These are phyloP conservation scores for Cervus canadensis DNA, from an alignment of 2,113 vertebrate genomes.

Conservation along the genomic window DNA sequence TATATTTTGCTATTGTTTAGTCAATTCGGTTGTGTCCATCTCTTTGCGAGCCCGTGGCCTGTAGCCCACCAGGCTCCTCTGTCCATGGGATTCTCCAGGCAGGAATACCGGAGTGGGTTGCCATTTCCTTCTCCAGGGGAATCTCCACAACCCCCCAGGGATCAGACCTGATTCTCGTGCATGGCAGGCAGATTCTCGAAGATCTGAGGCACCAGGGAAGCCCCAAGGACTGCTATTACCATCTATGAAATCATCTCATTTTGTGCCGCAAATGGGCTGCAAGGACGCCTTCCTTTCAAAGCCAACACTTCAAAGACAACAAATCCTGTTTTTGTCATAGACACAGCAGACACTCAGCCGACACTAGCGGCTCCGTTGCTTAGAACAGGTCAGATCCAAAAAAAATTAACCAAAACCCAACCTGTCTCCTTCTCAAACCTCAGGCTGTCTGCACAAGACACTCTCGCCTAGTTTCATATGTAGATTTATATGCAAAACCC, in stretches of 20 bases:
- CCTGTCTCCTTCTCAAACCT: background rate
- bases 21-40: background rate
- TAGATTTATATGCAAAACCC: too few species aligned
- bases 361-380: background rate
- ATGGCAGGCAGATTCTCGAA: background rate
- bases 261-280: background rate
- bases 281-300: background rate
- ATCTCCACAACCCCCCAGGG: background rate
- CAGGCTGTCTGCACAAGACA: accelerated
- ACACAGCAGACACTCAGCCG: accelerated
- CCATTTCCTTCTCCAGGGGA: background rate
- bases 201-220: background rate
- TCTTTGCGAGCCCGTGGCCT: background rate
- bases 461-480: background rate
- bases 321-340: background rate
- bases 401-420: background rate
- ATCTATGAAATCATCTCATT: background rate
- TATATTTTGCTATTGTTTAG: background rate
- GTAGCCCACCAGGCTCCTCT: background rate
- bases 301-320: too few species aligned
- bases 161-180: background rate
- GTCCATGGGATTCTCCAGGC: background rate
- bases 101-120: background rate
- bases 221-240: accelerated
- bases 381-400: background rate